Base-by-base conservation (phyloP, 2,888 invertebrate genomes). In the Crocallis elinguaria region DNA sequence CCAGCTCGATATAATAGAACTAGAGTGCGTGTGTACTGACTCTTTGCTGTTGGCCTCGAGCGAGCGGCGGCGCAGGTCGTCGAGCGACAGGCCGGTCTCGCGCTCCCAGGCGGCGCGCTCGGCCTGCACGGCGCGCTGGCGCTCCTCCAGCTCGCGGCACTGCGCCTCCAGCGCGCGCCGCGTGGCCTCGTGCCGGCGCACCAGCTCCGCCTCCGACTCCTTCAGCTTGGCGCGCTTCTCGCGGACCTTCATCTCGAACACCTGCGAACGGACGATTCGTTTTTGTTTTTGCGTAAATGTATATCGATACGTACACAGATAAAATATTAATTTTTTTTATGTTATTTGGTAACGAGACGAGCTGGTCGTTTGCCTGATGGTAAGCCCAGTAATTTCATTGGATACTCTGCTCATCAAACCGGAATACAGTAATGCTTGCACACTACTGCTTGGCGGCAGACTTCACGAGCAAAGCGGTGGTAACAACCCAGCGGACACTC, bases 181-280 rank as follows among this genome's bases (percentile, higher is more conserved):
- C 62, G 93, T 94, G 21, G 93, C 93, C 84, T 98, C 98, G 82
- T 98, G 98, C 68, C 98, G 94, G 80, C 97, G 94, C 78, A 97
- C 96, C 75, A 98, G 89, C 93, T 99, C 98, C 62, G 95, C 93
- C 84, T 99, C 99, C 0, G 98, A 98, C 84, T 99, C 98, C 88
- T 97, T 97, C 70, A 99, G 93, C 86, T 98, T 98, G 75, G 98
- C 97, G 79, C 96, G 97, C 92, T 99, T 98, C 87, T 99, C 99
- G 75, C 96, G 95, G 17, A 97, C 99, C 92, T 99, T 99, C 95
- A 98, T 97, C 84, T 99, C 98, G 87, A 99, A 99, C 63, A 99
- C 99, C 91, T 90, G 71, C 36, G 0, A 42, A 9, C 3, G 2
- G 3, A 25, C n/a, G n/a, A n/a, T n/a, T n/a, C n/a, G n/a, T n/a